Conservation (phyloP, 2,797 vertebrate genomes). For the Octomys mimax region DNA sequence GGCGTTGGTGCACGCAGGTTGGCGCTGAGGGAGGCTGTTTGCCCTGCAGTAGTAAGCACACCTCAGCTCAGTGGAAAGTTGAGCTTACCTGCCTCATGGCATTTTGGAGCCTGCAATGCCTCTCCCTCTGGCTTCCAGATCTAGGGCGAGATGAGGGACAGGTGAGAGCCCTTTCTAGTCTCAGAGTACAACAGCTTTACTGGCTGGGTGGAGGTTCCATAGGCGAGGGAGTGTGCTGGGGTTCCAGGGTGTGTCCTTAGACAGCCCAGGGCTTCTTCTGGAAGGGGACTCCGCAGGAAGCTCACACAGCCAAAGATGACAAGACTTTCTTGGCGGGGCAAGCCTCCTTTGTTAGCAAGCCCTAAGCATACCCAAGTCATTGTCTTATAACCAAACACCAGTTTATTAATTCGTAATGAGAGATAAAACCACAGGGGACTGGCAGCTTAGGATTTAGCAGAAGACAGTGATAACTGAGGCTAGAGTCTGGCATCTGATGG, state of each 20-base stretch:
- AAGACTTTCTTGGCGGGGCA: neutral
- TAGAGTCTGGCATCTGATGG: neutral
- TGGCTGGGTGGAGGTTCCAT: neutral
- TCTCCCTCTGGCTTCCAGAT: neutral
- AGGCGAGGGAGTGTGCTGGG: accelerated
- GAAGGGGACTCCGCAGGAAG: slow-evolving; percentile 29
- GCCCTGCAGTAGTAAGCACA: slow-evolving; percentile 36
- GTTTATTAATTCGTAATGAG: neutral
- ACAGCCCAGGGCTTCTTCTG: slow-evolving; percentile 7
- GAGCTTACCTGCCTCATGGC: neutral
- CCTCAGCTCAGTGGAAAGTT: neutral
- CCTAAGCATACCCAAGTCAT: neutral
- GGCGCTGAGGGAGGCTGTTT: slow-evolving; percentile 64
- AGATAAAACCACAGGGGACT: neutral
- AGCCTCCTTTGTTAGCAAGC: neutral
- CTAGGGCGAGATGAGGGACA: neutral
- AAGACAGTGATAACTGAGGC: neutral
- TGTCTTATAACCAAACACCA: neutral
- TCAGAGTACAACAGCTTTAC: neutral
- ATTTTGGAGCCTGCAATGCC: neutral
- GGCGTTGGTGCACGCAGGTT: slow-evolving; percentile 8
- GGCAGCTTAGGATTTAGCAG: neutral
- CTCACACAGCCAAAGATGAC: neutral
- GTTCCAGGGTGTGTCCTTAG: neutral
- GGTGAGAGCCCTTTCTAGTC: neutral